These are phyloP conservation scores for Argynnis bischoffii DNA, from an alignment of 2,888 invertebrate species.

Conservation along the genomic window DNA sequence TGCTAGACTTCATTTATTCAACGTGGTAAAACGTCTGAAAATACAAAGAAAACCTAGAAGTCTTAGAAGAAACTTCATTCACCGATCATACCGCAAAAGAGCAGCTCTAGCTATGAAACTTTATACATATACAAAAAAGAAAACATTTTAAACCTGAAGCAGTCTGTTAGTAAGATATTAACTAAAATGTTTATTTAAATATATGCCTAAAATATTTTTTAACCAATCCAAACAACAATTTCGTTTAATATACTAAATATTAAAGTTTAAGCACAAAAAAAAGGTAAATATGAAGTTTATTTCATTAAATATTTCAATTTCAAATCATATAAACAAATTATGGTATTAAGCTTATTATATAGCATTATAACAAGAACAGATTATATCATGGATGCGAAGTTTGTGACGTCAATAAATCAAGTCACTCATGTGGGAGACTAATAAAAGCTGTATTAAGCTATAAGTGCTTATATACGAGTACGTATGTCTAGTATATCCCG, in stretches of 20 bases:
- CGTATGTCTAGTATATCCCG: constrained; percentile 38
- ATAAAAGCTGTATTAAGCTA: constrained; percentile 61
- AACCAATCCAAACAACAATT: background rate
- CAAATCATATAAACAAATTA: background rate
- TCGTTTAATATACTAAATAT: background rate
- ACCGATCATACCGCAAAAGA: constrained; percentile 25
- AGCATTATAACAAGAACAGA: constrained; percentile 27
- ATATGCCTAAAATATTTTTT: background rate
- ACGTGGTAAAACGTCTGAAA: constrained; percentile 1
- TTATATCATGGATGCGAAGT: constrained; percentile 38
- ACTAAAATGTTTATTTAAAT: background rate
- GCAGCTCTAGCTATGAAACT: constrained; percentile 8
- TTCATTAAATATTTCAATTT: background rate
- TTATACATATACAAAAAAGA: background rate
- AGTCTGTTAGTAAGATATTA: background rate
- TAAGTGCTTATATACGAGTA: background rate
- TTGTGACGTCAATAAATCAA: constrained; percentile 56
- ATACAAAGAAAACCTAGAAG: constrained; percentile 17
- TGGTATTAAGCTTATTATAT: constrained; percentile 2
- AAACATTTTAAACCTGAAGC: background rate
- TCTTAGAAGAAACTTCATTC: constrained; percentile 29
- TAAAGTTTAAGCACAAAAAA: too few relatives aligned
- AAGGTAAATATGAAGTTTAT: too few relatives aligned
- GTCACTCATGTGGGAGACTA: constrained; percentile 54
- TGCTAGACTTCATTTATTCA: constrained; percentile 10